Conservation (phyloP, 2,113 vertebrate species). For the Morone chrysops region DNA sequence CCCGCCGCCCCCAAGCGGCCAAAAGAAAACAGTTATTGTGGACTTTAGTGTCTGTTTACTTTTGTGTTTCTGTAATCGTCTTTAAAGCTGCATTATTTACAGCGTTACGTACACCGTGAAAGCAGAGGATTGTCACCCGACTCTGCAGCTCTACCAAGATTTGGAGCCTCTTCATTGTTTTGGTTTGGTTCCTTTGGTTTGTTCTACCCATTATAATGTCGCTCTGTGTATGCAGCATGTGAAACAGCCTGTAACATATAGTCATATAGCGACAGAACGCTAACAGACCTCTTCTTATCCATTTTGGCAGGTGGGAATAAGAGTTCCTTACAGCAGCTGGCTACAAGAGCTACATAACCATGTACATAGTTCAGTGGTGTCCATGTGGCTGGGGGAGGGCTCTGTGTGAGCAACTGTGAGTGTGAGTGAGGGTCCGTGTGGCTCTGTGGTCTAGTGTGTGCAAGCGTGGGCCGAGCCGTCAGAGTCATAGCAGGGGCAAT, state of each 20-base stretch:
- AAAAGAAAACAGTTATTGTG: too few relatives aligned
- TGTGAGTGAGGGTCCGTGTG: constrained; percentile 49
- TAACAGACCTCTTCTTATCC: neutral
- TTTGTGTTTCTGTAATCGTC: too few relatives aligned
- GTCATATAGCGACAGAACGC: neutral
- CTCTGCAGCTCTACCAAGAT: neutral
- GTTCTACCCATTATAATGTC: neutral
- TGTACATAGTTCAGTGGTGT: constrained; percentile 52
- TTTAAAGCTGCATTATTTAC: too few relatives aligned
- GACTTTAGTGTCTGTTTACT: too few relatives aligned
- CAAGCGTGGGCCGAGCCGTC: constrained; percentile 8
- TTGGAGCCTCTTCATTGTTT: neutral
- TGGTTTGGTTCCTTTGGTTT: neutral
- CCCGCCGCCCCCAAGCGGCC: too few relatives aligned
- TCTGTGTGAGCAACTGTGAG: constrained; percentile 41
- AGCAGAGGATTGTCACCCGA: neutral
- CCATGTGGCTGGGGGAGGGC: constrained; percentile 52
- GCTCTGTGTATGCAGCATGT: neutral
- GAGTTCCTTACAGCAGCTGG: constrained; percentile 39
- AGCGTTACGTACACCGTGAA: too few relatives aligned
- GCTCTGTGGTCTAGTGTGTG: constrained; percentile 22
- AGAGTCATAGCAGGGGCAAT: constrained; percentile 21
- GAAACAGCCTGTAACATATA: neutral
- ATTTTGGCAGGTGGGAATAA: constrained; percentile 6
- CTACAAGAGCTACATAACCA: constrained; percentile 19